phyloP scores from a whole-genome alignment of 2,797 vertebrate genomes.

The Melanotaenia maccullochi region DNA sequence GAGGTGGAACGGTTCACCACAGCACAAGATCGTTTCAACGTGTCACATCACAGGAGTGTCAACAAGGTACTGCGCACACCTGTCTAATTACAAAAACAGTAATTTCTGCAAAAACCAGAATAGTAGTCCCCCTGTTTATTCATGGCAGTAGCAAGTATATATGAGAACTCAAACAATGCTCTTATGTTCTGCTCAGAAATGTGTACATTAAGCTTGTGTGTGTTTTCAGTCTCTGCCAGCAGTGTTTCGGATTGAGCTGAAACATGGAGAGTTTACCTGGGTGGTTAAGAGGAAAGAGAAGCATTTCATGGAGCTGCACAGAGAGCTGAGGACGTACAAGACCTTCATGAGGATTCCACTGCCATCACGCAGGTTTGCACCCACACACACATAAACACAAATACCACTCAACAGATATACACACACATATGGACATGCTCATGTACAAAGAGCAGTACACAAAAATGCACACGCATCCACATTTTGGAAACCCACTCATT shows the following conservation, averaged over 20 bases:
- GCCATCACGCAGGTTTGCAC: constrained; percentile 88
- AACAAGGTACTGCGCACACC: constrained; percentile 70
- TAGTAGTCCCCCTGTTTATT: neutral
- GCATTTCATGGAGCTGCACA: constrained; percentile 95
- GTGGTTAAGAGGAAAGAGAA: constrained; percentile 95
- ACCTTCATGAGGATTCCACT: constrained; percentile 94
- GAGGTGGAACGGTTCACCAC: constrained; percentile 91
- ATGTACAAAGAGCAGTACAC: neutral
- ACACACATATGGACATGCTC: neutral
- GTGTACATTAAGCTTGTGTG: neutral
- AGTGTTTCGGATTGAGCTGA: constrained; percentile 93
- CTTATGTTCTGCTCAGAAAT: neutral
- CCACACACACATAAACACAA: neutral
- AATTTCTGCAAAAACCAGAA: neutral
- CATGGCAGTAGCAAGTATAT: too few relatives aligned
- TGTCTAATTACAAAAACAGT: neutral
- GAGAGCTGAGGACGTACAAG: constrained; percentile 96
- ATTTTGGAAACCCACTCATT: neutral
- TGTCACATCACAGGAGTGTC: constrained; percentile 75
- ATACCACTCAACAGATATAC: neutral
- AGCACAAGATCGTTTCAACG: constrained; percentile 79
- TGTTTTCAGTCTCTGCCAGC: constrained; percentile 73
- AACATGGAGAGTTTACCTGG: constrained; percentile 95
- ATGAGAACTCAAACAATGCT: neutral
- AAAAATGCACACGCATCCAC: neutral